Evolutionary conservation across 2,888 invertebrate genomes (phyloP), one percentile per base, ranked within the genome.

Genomic region (Tetropium fuscum): DNA sequence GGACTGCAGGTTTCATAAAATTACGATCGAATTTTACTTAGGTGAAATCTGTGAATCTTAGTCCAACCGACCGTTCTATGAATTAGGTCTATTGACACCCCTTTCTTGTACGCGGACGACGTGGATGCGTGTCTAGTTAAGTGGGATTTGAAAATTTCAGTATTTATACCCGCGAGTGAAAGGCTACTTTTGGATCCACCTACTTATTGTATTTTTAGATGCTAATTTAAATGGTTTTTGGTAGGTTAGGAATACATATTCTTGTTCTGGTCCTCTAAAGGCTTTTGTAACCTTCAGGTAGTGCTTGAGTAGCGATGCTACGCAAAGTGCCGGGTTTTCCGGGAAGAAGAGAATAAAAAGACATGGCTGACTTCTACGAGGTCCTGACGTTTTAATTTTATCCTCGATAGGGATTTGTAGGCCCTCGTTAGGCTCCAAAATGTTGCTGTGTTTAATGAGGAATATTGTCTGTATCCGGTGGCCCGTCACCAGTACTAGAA

Each of bases 401-500:
- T 30, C 30, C 2, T 30, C 30, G 8, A 30, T 30, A 10, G 8
- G 8, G 10, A 30, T 30, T 10, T 30, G 30, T 8, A 30, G 10
- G 2, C 30, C 30, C 10, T 8, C 30, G 30, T n/a, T n/a, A n/a
- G n/a, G n/a, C 27, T 27, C 27, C n/a, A 27, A 3, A n/a, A 27
- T 27, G n/a, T 27, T 15, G 60, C 53, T 8, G 65, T 30, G 2
- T 63, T 67, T 57, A 69, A 64, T n/a, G 66, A 44, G 15, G 61
- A 53, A 19, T 36, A 49, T 25, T 41, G 41, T 63, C 44, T 68
- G 64, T 10, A 63, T 55, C 20, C 63, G 48, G 2, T 72, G 68
- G 3, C 61, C 69, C 0, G 70, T 69, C 5, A 60, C 53, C 38
- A 70, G 40, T 0, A 64, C 61, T n/a, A 70, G 20, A 11, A 65